phyloP scores from a whole-genome alignment of 2,113 vertebrate genomes.

The Nothocercus julius region DNA sequence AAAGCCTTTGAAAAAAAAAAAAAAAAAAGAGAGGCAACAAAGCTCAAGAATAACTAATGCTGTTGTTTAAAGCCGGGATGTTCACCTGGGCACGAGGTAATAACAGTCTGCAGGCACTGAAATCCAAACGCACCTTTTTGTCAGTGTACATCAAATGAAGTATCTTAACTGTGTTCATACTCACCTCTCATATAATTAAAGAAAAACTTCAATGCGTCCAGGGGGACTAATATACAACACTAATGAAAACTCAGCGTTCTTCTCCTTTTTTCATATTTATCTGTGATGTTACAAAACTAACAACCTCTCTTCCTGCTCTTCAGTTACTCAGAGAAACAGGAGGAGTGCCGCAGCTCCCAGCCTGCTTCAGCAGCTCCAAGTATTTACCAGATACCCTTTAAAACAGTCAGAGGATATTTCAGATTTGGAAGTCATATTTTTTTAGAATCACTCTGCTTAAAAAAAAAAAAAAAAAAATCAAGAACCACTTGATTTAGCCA shows the following conservation, averaged over 20 bases:
- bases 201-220: slow-evolving; percentile 31
- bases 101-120: slow-evolving; percentile 25
- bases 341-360: slow-evolving; percentile 10
- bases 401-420: not conserved
- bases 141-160: slow-evolving; percentile 55
- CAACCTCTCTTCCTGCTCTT: not conserved
- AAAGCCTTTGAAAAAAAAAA: slow-evolving; percentile 34
- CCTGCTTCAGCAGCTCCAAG: not conserved
- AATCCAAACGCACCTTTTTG: slow-evolving; percentile 55
- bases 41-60: slow-evolving; percentile 44
- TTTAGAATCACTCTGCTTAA: not conserved
- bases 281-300: not conserved
- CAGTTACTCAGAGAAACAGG: slow-evolving; percentile 7
- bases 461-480: not conserved
- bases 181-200: slow-evolving; percentile 44
- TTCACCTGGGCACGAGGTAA: slow-evolving; percentile 47
- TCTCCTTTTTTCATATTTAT: not conserved
- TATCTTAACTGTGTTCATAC: slow-evolving; percentile 28
- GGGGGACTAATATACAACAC: slow-evolving; percentile 22
- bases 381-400: slow-evolving; percentile 17
- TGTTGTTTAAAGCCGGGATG: slow-evolving; percentile 61
- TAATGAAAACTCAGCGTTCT: not conserved
- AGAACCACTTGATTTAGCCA: not conserved
- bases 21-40: not conserved
- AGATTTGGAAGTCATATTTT: not conserved